Evolutionary conservation across 2,888 invertebrate genomes (phyloP), one percentile per base, ranked within the genome.

Genomic region (Catocala fraxini): DNA sequence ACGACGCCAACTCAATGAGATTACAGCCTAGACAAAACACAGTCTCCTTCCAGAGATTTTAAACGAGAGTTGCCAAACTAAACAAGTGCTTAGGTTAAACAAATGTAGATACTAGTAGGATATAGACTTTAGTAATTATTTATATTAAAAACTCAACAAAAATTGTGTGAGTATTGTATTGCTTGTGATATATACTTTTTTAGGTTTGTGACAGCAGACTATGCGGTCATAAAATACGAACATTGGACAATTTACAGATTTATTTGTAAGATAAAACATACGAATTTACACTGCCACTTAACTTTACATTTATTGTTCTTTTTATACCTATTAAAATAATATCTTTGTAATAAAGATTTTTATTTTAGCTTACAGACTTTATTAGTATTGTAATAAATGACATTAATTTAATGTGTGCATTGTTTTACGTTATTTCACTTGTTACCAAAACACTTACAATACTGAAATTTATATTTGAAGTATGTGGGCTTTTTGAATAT

Each of bases 1-100:
- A 97, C 59, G 96, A 96, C 72, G 94, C 95, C 73, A 96, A 97
- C 82, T 97, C 97, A 7, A 89, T 97, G 75, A 96, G 97, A 85
- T 92, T 97, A 82, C 97, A 97, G 73, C 95, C 96, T 34, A 93
- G 97, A 80, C 93, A 91, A 65, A 95, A 95, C 84, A 95, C 95
- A 85, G 96, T 96, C 69, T 96, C 96, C 53, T 97, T 94, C 82
- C 93, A 93, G 77, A 85, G 93, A 86, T 94, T 88, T 82, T 87
- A 88, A 84, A 66, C n/a, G 51, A 77, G 75, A 87, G 86, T 87
- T 89, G 88, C 85, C 85, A 89, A 91, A 87, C 68, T 78, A 75
- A 55, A 71, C 59, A 65, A 73, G 57, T 63, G 68, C 56, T 54
- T 77, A 77, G 79, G 56, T 65, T 73, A 63, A 68, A 71, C 59